phyloP scores from a whole-genome alignment of 2,797 vertebrate genomes.

The Platalea minor region DNA sequence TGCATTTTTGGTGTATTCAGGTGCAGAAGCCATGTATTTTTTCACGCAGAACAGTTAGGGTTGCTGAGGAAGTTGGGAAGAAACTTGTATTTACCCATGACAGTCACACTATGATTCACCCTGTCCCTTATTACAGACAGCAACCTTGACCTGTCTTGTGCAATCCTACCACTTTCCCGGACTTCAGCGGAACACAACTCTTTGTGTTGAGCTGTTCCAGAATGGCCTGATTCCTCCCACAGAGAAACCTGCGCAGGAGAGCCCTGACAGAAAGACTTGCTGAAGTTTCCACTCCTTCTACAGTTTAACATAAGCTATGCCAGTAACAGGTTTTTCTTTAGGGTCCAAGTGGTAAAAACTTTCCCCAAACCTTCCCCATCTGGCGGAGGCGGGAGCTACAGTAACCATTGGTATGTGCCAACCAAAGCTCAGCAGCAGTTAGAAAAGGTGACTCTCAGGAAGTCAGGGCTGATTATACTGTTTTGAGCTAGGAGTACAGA shows the following conservation, averaged over 20 bases:
- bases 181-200: not conserved
- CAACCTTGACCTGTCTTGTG: slow-evolving; percentile 33
- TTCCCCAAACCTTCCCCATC: not conserved
- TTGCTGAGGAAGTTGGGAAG: not conserved
- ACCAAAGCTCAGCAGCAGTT: not conserved
- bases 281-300: not conserved
- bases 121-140: not conserved
- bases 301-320: not conserved
- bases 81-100: not conserved
- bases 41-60: not conserved
- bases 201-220: not conserved
- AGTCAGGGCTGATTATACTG: not conserved
- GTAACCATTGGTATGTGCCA: not conserved
- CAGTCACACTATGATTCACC: slow-evolving; percentile 16
- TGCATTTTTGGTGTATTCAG: not conserved
- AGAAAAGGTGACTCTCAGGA: not conserved
- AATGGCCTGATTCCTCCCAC: not conserved
- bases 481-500: not conserved
- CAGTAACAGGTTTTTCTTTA: not conserved
- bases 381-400: not conserved
- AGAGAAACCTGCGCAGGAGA: not conserved
- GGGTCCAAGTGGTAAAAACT: not conserved
- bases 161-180: slow-evolving; percentile 9
- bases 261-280: not conserved
- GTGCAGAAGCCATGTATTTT: not conserved